Evolutionary conservation across 2,888 invertebrate genomes (phyloP).

Genomic region (Spilosoma lubricipeda): DNA sequence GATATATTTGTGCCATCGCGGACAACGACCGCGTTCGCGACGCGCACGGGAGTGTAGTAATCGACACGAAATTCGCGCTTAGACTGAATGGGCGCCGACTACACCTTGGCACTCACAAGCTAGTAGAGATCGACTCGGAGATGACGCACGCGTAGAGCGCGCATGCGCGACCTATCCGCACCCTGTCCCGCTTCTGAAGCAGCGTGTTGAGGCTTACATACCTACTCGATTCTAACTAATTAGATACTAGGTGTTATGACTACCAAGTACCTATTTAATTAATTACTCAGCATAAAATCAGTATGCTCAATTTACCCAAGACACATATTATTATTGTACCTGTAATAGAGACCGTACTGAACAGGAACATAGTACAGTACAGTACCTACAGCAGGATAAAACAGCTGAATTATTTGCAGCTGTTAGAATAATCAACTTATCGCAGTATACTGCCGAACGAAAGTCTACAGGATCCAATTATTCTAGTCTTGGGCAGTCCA

Average conservation of each 20-base stretch:
- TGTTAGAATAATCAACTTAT: too few relatives aligned
- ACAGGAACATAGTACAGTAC: too few relatives aligned
- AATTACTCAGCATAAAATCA: background rate
- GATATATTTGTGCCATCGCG: conserved; percentile 88
- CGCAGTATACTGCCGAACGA: too few relatives aligned
- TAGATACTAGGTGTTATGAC: background rate
- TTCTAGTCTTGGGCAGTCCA: too few relatives aligned
- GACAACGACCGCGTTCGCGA: conserved; percentile 33
- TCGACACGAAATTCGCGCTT: conserved; percentile 26
- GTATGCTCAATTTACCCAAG: background rate
- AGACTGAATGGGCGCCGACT: conserved; percentile 30
- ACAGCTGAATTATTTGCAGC: too few relatives aligned
- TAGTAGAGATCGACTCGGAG: conserved; percentile 46
- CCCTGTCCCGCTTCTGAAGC: conserved; percentile 28
- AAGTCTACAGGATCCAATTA: too few relatives aligned
- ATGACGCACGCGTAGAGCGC: conserved; percentile 70
- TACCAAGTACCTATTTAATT: background rate
- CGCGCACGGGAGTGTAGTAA: conserved; percentile 27
- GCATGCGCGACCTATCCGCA: conserved; percentile 68
- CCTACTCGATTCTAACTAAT: background rate
- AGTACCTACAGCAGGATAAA: too few relatives aligned
- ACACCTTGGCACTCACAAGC: conserved; percentile 31
- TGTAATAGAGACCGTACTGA: too few relatives aligned
- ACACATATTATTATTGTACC: too few relatives aligned
- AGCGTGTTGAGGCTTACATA: background rate